A percentile compares a stretch with the other conserved stretches of the same genome.
These are phyloP conservation scores for Listrodromus nycthemerus DNA, from an alignment of 2,888 invertebrate species.

Conservation along the genomic window DNA sequence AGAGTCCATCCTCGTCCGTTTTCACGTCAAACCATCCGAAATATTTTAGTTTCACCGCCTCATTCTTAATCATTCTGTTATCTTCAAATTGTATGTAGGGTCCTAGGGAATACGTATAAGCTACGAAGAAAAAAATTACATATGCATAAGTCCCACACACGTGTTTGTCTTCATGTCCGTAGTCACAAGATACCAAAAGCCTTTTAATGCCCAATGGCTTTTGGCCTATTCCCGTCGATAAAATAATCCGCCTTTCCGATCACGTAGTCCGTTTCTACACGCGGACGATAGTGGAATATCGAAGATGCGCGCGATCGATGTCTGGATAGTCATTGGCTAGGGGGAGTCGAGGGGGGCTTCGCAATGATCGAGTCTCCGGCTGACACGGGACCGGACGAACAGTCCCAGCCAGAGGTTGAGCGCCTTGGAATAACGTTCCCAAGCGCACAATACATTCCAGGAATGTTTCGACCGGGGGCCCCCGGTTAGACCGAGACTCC, in stretches of 20 bases:
- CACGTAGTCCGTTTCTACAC: background rate
- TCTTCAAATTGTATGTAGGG: background rate
- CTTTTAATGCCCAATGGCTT: conserved; percentile 30
- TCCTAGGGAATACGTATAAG: background rate
- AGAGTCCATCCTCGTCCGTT: background rate
- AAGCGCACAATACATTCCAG: conserved; percentile 79
- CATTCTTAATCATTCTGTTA: background rate
- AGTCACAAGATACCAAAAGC: background rate
- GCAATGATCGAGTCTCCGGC: background rate
- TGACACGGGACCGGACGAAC: conserved; percentile 50
- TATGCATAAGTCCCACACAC: background rate
- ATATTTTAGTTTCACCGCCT: background rate
- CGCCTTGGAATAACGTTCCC: conserved; percentile 64
- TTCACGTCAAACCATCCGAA: background rate
- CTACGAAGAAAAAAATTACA: background rate
- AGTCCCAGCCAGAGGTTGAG: conserved; percentile 39
- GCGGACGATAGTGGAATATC: conserved; percentile 43
- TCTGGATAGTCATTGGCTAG: conserved; percentile 5
- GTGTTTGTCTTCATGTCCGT: background rate
- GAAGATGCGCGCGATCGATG: conserved; percentile 20
- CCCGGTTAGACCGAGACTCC: conserved; percentile 66
- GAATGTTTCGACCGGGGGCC: conserved; percentile 76
- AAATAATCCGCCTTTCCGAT: conserved; percentile 1
- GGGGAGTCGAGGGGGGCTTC: background rate
- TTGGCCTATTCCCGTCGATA: background rate